A percentile compares a stretch with the other conserved stretches of the same genome.
These are phyloP conservation scores for Saccostrea glomerata DNA, from an alignment of 1,140 invertebrate genomes.

Conservation along the genomic window DNA sequence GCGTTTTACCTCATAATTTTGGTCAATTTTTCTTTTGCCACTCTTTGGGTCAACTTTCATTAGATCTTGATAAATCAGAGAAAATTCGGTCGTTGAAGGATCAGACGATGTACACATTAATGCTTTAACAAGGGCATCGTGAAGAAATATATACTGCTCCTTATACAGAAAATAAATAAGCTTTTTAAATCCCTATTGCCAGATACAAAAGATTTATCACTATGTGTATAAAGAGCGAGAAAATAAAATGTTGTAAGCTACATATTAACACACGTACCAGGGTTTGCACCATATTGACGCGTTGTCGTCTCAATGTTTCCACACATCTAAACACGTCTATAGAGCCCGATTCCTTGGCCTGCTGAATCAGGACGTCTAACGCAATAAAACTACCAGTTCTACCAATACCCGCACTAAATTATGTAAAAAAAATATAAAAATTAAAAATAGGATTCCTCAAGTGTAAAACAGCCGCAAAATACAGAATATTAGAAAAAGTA, in stretches of 20 bases:
- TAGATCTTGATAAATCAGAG: constrained; percentile 45
- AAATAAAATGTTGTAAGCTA: too few species aligned
- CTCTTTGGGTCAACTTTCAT: constrained; percentile 43
- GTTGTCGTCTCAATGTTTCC: constrained; percentile 67
- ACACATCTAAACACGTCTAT: constrained; percentile 72
- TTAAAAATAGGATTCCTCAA: too few species aligned
- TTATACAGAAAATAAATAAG: neutral
- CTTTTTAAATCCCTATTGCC: too few species aligned
- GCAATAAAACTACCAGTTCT: constrained; percentile 77
- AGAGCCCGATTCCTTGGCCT: constrained; percentile 59
- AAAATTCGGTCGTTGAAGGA: constrained; percentile 45
- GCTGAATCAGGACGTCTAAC: constrained; percentile 68
- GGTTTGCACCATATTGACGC: constrained; percentile 78
- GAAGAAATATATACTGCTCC: constrained; percentile 62
- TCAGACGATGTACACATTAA: constrained; percentile 49
- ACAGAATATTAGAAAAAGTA: too few species aligned
- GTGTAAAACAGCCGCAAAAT: too few species aligned
- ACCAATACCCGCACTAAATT: constrained; percentile 75
- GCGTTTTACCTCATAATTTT: neutral
- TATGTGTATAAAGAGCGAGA: too few species aligned
- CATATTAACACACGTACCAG: constrained; percentile 53
- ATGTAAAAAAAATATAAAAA: neutral
- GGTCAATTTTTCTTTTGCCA: constrained; percentile 38
- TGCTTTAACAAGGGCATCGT: constrained; percentile 58
- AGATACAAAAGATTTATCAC: too few species aligned